Conservation (phyloP, 1,140 invertebrate species). For the Drosophila fuyamai region DNA sequence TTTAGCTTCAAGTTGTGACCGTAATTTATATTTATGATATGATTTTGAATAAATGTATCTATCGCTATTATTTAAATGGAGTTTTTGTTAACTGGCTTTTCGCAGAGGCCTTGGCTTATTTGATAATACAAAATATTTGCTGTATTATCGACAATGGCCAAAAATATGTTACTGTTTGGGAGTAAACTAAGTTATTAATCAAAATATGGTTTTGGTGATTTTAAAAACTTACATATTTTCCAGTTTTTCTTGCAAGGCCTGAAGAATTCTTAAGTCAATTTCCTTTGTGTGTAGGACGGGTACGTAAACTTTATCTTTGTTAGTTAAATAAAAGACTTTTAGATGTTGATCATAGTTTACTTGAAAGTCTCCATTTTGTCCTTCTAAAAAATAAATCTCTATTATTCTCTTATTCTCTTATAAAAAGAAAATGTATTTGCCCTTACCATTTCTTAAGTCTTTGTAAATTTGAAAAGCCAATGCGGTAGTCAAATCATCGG, state of each 20-base stretch:
- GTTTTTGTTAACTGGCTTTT: slow-evolving; percentile 21
- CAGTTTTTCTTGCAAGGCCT: slow-evolving; percentile 43
- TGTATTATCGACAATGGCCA: slow-evolving; percentile 66
- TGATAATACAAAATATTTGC: slow-evolving; percentile 69
- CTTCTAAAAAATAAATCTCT: slow-evolving; percentile 24
- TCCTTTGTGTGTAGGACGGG: slow-evolving; percentile 45
- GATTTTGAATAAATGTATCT: slow-evolving; percentile 82
- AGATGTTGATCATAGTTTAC: slow-evolving; percentile 43
- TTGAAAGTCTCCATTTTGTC: slow-evolving; percentile 1
- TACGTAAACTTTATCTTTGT: slow-evolving; percentile 23
- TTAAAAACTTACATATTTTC: slow-evolving; percentile 9
- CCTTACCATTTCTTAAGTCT: slow-evolving; percentile 56
- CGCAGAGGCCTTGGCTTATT: slow-evolving; percentile 35
- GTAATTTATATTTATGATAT: slow-evolving; percentile 79
- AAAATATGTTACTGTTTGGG: slow-evolving; percentile 8
- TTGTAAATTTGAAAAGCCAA: slow-evolving; percentile 51
- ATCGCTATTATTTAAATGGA: slow-evolving; percentile 55
- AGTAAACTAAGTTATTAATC: not conserved
- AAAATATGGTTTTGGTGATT: not conserved
- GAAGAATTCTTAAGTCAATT: slow-evolving; percentile 47
- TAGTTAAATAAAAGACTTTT: slow-evolving; percentile 51
- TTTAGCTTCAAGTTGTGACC: slow-evolving; percentile 42
- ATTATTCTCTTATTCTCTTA: not conserved
- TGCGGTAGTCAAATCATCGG: slow-evolving; percentile 31
- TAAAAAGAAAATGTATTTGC: not conserved